Base-by-base conservation (phyloP, 2,888 invertebrate species). In the Ferrisia virgata region DNA sequence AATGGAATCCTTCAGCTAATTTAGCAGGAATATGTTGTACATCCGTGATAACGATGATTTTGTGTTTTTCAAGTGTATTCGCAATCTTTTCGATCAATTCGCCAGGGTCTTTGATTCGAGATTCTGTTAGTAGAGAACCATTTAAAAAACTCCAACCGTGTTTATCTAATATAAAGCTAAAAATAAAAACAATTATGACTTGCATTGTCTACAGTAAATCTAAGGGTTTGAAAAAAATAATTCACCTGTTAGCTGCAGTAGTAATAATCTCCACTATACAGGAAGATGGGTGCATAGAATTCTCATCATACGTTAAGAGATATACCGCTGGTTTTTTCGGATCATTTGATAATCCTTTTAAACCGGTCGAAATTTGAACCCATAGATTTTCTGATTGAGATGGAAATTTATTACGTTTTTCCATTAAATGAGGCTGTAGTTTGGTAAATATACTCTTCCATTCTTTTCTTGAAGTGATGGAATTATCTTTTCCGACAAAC, bases 211-310 rank as follows among this genome's bases (percentile, higher is more conserved):
- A 4, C 18, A 2, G n/a, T 40, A 53, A 53, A 22, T 53, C 8
- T 53, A 2, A 53, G 8, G 8, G 11, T 22, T 58, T 58, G 13
- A 25, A 22, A 11, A 11, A 25, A 9, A 15, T 8, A 11, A 25
- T 36, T 11, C 36, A 81, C 81, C 36, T 81, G 58, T 81, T 81
- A 9, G 81, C 81, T 31, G 25, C 28, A 6, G 58, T 81, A 18
- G 81, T 81, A 36, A 81, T 81, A n/a, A 81, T 2, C 58, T 81
- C 81, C 28, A 22, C 81, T 13, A 81, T 36, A 33, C 81, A 81
- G 13, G 81, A 81, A 58, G 53, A 81, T 22, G 33, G 36, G 9
- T 58, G 47, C 25, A 36, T 9, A 1, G 58, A 47, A 31, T 31
- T 13, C 58, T 58, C 58, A 33, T 81, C 81, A 13, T 36, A 81